Percentiles rank a stretch among this genome's conserved stretches.
Conservation (phyloP, 2,797 vertebrate species). For the Cryptoblepharus egeriae region DNA sequence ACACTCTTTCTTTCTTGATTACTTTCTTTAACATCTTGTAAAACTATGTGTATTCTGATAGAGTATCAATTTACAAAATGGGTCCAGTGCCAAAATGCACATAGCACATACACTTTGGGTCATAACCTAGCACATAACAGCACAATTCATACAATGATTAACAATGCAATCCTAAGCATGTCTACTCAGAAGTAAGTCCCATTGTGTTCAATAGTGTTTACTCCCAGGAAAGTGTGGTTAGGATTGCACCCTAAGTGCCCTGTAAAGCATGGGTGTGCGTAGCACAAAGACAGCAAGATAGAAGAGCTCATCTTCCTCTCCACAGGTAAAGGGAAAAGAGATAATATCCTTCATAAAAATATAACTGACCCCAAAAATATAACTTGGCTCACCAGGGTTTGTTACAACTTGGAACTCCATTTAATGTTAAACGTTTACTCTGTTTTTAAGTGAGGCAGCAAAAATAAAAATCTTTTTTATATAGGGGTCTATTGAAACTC, state of each 20-base stretch:
- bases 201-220: no score
- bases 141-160: not conserved
- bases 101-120: not conserved
- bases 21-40: no score
- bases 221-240: no score
- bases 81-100: no score
- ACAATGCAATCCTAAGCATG: no score
- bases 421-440: no score
- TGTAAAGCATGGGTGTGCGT: not conserved
- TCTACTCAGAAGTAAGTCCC: no score
- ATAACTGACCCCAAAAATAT: not conserved
- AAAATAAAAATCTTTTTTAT: no score
- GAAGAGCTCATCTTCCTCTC: not conserved
- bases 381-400: not conserved
- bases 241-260: no score
- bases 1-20: no score
- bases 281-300: not conserved
- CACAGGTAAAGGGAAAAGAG: not conserved
- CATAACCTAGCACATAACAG: not conserved
- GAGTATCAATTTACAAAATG: no score
- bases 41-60: no score
- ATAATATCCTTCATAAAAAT: not conserved
- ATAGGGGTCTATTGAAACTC: not conserved
- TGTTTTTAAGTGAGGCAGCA: not conserved
- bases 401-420: not conserved